Percentiles rank a stretch among this genome's conserved stretches.
phyloP scores from a whole-genome alignment of 2,888 invertebrate species.

The Thecophora atra region DNA sequence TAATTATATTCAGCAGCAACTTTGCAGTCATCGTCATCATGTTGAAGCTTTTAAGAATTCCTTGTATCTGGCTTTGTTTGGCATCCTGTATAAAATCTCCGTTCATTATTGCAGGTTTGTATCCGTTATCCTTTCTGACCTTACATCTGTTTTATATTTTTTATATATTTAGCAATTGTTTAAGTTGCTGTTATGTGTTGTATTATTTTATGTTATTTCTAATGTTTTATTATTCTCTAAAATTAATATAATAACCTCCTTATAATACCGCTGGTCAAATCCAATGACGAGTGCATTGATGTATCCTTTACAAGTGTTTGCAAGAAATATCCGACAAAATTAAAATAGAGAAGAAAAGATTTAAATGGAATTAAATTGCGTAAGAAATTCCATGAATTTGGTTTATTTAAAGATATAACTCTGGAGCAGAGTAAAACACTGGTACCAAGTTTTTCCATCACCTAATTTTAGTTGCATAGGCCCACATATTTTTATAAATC shows the following conservation, averaged over 20 bases:
- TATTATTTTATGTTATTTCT: background rate
- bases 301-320: background rate
- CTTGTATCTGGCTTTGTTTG: constrained; percentile 49
- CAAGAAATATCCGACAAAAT: background rate
- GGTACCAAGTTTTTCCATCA: no score
- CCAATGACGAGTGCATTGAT: no score
- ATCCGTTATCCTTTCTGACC: background rate
- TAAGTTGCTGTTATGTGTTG: background rate
- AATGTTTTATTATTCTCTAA: no score
- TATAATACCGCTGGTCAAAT: no score
- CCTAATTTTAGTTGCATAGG: no score
- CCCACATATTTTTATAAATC: background rate
- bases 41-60: constrained; percentile 47
- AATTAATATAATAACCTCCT: no score
- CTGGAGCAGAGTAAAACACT: no score
- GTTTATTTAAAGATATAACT: background rate
- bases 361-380: background rate
- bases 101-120: constrained; percentile 46
- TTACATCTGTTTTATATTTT: background rate
- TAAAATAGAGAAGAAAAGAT: background rate
- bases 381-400: background rate
- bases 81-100: constrained; percentile 46
- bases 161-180: background rate
- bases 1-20: constrained; percentile 22
- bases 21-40: constrained; percentile 40